These are phyloP conservation scores for Echiichthys vipera DNA, from an alignment of 2,797 vertebrate genomes.

Conservation along the genomic window DNA sequence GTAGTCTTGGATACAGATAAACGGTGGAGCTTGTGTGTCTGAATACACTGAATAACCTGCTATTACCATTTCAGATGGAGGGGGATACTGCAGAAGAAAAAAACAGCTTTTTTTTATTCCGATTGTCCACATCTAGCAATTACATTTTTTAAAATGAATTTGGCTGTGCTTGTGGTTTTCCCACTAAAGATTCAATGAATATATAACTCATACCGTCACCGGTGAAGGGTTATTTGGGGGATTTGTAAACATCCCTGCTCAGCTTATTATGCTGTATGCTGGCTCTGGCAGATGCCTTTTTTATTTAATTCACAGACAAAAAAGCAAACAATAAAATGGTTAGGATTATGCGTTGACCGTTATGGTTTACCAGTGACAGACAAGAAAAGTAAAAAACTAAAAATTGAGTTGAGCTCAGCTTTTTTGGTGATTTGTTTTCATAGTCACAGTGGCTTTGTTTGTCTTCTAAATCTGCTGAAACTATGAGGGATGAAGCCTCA, in stretches of 20 bases:
- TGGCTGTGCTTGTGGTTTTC: slow-evolving; percentile 62
- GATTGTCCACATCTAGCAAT: slow-evolving; percentile 67
- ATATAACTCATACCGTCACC: slow-evolving; percentile 65
- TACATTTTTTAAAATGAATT: slow-evolving; percentile 65
- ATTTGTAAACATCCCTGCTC: slow-evolving; percentile 77
- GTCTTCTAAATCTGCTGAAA: slow-evolving; percentile 61
- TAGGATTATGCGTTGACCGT: slow-evolving; percentile 58
- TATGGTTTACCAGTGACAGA: slow-evolving; percentile 48
- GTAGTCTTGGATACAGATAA: slow-evolving; percentile 69
- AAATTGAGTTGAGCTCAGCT: slow-evolving; percentile 26
- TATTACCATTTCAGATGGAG: slow-evolving; percentile 63
- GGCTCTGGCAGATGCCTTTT: slow-evolving; percentile 54
- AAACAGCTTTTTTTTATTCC: slow-evolving; percentile 51
- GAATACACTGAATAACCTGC: slow-evolving; percentile 63
- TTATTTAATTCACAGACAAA: slow-evolving; percentile 63
- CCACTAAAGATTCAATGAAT: slow-evolving; percentile 77
- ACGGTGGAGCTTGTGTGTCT: slow-evolving; percentile 44
- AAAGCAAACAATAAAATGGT: slow-evolving; percentile 52
- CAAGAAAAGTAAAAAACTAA: slow-evolving; percentile 10
- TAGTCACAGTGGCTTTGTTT: slow-evolving; percentile 52
- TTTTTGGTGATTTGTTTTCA: slow-evolving; percentile 38
- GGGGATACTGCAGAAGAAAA: slow-evolving; percentile 52
- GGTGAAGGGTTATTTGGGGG: slow-evolving; percentile 75
- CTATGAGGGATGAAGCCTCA: slow-evolving; percentile 55
- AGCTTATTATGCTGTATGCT: slow-evolving; percentile 73